Evolutionary conservation across 2,797 vertebrate species (phyloP), one percentile per base, ranked within the genome.

Genomic region (Paramormyrops hopkinsi): DNA sequence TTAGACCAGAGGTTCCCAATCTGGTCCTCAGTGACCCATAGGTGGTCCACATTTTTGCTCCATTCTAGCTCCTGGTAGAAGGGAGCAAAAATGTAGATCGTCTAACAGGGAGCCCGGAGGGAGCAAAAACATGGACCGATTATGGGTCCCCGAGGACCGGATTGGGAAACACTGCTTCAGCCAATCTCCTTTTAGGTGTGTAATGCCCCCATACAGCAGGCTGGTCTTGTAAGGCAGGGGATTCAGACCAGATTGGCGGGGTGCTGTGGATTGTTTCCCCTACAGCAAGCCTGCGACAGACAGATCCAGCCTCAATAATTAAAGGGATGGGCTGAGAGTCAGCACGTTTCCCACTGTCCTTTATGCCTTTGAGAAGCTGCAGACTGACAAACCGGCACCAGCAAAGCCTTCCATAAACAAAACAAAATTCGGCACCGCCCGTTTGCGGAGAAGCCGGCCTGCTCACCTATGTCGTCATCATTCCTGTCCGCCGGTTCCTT

Each of bases 401-500:
- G 37, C 25, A 62, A 33, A 7, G 73, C 7, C 73, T 84, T 84
- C 41, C 19, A n/a, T 22, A 25, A 84, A 50, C 41, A 46, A 50
- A n/a, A 11, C 44, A 12, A 8, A 14, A 19, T 7, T 12, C 3
- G n/a, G 41, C 41, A 25, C 19, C 82, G 44, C 46, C 46, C 3
- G 82, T 22, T 4, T 29, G 7, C 4, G 19, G 41, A 37, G 9
- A 25, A 4, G 73, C 51, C 22, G 33, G 41, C 2, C 50, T n/a
- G 48, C 94, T 96, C 93, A 99, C 98, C 98, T 14, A 99, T 97
- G 91, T 99, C 98, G 86, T 99, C 98, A 86, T 99, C 98, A 1
- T 97, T 98, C 94, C 99, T 97, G 92, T 99, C 97, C 1, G 95
- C 96, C 14, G 98, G 97, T 48, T 99, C 97, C 91, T 99, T 99